Base-by-base conservation (phyloP, 1,140 invertebrate species). In the Drosophila pseudoananassae region DNA sequence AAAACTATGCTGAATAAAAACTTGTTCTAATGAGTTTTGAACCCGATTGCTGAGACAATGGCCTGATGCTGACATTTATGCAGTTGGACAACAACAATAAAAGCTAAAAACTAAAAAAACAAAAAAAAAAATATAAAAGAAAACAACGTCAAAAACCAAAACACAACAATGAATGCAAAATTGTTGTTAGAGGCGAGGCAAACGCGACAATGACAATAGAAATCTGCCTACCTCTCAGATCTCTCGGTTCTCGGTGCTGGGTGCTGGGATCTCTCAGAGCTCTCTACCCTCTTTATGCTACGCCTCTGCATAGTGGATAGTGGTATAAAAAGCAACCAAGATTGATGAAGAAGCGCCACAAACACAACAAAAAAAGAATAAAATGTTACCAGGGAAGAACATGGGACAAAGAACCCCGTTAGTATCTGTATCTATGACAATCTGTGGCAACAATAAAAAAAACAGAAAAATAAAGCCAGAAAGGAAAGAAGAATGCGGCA, bases 41-140 rank as follows among this genome's bases (percentile, higher is more conserved):
- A 46, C 8, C 2, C 31, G 38, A 70, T n/a, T 14, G 31, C 27
- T 38, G 51, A 75, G 70, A 75, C 71, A 75, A 75, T 75, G 70
- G 70, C 70, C 82, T 84, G 77, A 81, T 84, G 81, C 82, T 87
- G 81, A 84, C 81, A 84, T 87, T 84, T 84, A 84, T 84, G 81
- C 71, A 75, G 71, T 75, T 87, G 77, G 81, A 69, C 76, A 85
- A 65, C 83, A 80, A 77, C 63, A 81, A 78, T 46, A 68, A 72
- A 53, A 68, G 56, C 47, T 10, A 10, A 12, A 12, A 12, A 3
- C n/a, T 12, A 36, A 36, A 36, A 12, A 36, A 36, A 36, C n/a
- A 33, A 12, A 3, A 33, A 2, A 33, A 33, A 33, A 33, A 33
- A 33, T 33, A 10, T 31, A 31, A 31, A 31, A 56, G 36, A 25